Percentiles rank a stretch among this genome's conserved stretches.
Evolutionary conservation across 2,797 vertebrate genomes (phyloP).

Genomic region (Phataginus tetradactyla): DNA sequence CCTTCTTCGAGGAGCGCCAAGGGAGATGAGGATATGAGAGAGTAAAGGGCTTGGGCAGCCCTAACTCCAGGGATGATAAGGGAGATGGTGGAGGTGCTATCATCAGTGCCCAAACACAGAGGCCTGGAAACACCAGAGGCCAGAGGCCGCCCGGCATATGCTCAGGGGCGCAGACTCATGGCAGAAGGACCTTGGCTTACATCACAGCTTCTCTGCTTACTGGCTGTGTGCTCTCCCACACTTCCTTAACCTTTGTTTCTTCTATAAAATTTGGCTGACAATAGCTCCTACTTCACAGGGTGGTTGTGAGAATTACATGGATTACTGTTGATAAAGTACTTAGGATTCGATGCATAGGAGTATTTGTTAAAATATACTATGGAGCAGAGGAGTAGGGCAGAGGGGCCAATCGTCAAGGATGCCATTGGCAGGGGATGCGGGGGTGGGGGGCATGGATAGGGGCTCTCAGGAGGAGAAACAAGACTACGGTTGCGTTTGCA

Average conservation of each 20-base stretch:
- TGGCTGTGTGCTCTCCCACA: not conserved
- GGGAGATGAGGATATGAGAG: not conserved
- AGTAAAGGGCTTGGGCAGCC: not conserved
- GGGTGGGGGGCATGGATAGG: accelerated
- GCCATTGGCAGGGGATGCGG: accelerated
- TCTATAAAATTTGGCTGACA: not conserved
- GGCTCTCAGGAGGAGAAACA: not conserved
- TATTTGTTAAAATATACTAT: not conserved
- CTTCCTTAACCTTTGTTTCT: not conserved
- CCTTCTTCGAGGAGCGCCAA: not conserved
- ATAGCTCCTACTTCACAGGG: not conserved
- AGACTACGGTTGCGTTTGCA: too few species aligned
- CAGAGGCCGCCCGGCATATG: not conserved
- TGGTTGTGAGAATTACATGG: not conserved
- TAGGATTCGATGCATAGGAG: not conserved
- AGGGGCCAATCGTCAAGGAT: not conserved
- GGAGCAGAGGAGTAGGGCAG: not conserved
- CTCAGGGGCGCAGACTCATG: not conserved
- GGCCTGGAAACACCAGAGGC: not conserved
- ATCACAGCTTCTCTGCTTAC: not conserved
- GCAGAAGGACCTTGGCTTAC: accelerated
- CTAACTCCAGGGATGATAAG: accelerated
- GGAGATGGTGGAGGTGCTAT: too few species aligned
- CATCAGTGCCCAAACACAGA: accelerated
- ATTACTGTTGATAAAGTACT: not conserved